A percentile compares a stretch with the other conserved stretches of the same genome.
These are phyloP conservation scores for Falco naumanni DNA, from an alignment of 2,797 vertebrate species.

Conservation along the genomic window DNA sequence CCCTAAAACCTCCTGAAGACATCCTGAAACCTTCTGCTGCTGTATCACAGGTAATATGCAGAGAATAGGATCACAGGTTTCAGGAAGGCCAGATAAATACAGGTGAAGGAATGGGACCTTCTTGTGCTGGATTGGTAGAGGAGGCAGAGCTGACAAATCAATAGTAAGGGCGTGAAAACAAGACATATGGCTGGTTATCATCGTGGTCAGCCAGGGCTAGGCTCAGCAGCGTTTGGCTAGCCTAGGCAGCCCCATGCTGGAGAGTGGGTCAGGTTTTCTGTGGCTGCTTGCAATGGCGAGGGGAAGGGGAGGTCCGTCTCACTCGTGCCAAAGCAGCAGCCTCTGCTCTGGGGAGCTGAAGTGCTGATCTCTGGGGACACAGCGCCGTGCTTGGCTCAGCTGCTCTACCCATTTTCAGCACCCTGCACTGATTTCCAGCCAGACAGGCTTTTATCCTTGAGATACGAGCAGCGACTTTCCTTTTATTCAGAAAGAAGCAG, in stretches of 20 bases:
- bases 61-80: neutral
- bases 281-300: accelerated
- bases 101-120: neutral
- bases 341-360: neutral
- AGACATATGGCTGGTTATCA: neutral
- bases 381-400: neutral
- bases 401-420: neutral
- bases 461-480: neutral
- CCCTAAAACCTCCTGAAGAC: neutral
- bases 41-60: neutral
- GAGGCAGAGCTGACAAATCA: neutral
- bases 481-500: conserved; percentile 36
- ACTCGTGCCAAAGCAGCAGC: neutral
- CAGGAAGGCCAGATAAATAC: neutral
- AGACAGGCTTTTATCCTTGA: conserved; percentile 59
- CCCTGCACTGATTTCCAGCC: conserved; percentile 26
- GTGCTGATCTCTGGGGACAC: neutral
- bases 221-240: neutral
- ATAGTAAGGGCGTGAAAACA: neutral
- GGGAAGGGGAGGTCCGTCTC: neutral
- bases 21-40: neutral
- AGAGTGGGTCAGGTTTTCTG: neutral
- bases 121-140: neutral
- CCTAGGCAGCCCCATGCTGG: neutral
- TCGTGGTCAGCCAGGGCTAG: neutral